phyloP scores from a whole-genome alignment of 2,113 vertebrate genomes.

The Scortum barcoo region DNA sequence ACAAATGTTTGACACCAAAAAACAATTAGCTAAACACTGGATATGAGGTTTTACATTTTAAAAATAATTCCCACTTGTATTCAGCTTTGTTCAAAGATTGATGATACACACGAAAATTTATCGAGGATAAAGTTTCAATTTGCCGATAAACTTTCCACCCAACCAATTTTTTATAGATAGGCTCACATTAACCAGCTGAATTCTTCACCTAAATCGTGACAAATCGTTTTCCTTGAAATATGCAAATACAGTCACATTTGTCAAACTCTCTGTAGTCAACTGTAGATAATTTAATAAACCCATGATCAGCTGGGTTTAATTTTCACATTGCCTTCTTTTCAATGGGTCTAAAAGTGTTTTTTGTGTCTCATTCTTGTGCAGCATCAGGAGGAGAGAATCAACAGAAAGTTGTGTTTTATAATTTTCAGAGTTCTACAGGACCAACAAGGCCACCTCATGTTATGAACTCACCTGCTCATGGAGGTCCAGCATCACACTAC shows the following conservation, averaged over 20 bases:
- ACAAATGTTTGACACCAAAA: not conserved
- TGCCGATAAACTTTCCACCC: not conserved
- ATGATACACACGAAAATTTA: not conserved
- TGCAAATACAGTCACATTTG: conserved; percentile 8
- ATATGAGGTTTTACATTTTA: not conserved
- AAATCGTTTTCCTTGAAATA: not conserved
- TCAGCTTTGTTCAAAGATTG: not conserved
- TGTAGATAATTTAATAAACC: not conserved
- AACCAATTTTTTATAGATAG: conserved; percentile 8
- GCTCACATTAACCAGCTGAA: not conserved
- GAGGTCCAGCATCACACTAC: conserved; percentile 93
- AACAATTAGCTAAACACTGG: not conserved
- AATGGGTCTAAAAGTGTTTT: not conserved
- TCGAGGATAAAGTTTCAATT: not conserved
- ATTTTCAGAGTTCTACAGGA: not conserved
- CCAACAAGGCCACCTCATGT: not conserved
- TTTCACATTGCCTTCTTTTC: not conserved
- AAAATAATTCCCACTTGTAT: not conserved
- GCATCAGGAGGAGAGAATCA: not conserved
- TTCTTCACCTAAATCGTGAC: conserved; percentile 6
- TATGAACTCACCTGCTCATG: conserved; percentile 91
- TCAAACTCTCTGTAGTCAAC: not conserved
- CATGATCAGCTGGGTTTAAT: conserved; percentile 3
- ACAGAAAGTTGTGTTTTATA: not conserved
- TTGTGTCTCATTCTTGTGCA: not conserved